A percentile compares a stretch with the other conserved stretches of the same genome.
These are phyloP conservation scores for Spodoptera litura DNA, from an alignment of 1,140 invertebrate species.

Conservation along the genomic window DNA sequence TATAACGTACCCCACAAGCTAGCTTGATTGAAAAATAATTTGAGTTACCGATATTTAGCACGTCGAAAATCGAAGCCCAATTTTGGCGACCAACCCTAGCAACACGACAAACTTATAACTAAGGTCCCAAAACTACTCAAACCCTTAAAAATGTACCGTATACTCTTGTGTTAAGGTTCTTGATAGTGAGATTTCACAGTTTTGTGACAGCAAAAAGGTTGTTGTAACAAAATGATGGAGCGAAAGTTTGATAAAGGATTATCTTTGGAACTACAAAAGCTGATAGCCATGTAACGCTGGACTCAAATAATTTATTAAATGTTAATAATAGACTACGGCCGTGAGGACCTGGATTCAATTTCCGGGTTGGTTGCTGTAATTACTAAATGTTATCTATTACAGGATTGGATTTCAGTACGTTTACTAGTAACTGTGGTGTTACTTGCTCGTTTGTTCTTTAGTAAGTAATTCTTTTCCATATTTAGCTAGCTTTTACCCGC, in stretches of 20 bases:
- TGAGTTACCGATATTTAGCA: constrained; percentile 37
- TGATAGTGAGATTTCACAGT: background rate
- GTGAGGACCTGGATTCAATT: too few relatives aligned
- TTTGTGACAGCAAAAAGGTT: background rate
- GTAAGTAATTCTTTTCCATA: too few relatives aligned
- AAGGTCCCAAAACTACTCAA: background rate
- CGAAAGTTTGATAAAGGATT: constrained; percentile 40
- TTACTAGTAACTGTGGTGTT: too few relatives aligned
- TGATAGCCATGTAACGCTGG: constrained; percentile 16
- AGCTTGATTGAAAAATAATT: constrained; percentile 45
- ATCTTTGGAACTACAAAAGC: constrained; percentile 32
- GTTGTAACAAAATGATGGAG: constrained; percentile 6
- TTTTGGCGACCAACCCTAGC: constrained; percentile 2
- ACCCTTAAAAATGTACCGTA: background rate
- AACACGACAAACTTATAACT: constrained; percentile 1
- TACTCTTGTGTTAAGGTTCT: background rate
- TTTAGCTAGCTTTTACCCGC: too few relatives aligned
- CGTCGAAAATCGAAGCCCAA: constrained; percentile 42
- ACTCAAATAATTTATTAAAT: constrained; percentile 48
- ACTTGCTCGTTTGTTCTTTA: too few relatives aligned
- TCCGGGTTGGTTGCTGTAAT: too few relatives aligned
- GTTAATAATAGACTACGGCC: constrained; percentile 36
- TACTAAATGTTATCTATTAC: too few relatives aligned
- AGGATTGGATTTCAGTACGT: too few relatives aligned
- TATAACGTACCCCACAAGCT: constrained; percentile 7